A percentile compares a stretch with the other conserved stretches of the same genome.
Conservation (phyloP, 2,113 vertebrate genomes). For the Tichodroma muraria region DNA sequence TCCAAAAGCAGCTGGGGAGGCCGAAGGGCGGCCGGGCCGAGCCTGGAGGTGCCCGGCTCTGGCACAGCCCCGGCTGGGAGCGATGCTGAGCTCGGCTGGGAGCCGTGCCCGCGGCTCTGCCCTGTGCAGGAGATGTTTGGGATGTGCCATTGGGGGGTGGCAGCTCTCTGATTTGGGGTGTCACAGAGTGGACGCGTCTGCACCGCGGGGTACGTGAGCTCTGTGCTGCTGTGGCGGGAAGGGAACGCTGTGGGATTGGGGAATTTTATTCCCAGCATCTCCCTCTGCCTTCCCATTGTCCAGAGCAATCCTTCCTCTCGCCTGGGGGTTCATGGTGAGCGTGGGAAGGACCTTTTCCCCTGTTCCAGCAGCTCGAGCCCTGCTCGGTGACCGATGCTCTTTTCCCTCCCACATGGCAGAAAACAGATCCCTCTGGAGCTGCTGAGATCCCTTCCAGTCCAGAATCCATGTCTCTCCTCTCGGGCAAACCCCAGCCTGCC, state of each 20-base stretch:
- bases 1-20: background rate
- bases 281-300: background rate
- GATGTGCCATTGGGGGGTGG: fast-evolving
- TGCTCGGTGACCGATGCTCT: background rate
- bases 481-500: background rate
- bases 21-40: background rate
- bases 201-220: too few species aligned
- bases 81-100: too few species aligned
- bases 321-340: background rate
- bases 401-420: background rate
- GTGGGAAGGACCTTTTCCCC: constrained; percentile 14
- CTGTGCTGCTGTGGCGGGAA: fast-evolving
- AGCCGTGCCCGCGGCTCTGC: background rate
- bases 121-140: fast-evolving
- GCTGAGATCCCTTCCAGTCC: background rate
- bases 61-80: background rate
- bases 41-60: fast-evolving
- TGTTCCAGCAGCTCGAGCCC: background rate
- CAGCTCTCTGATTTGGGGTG: background rate
- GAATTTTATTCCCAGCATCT: background rate
- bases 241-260: fast-evolving
- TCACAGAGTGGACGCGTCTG: fast-evolving
- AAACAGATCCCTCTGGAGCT: background rate
- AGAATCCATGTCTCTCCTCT: background rate
- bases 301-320: background rate